These are phyloP conservation scores for Diarsia rubi DNA, from an alignment of 2,888 invertebrate genomes.

Conservation along the genomic window DNA sequence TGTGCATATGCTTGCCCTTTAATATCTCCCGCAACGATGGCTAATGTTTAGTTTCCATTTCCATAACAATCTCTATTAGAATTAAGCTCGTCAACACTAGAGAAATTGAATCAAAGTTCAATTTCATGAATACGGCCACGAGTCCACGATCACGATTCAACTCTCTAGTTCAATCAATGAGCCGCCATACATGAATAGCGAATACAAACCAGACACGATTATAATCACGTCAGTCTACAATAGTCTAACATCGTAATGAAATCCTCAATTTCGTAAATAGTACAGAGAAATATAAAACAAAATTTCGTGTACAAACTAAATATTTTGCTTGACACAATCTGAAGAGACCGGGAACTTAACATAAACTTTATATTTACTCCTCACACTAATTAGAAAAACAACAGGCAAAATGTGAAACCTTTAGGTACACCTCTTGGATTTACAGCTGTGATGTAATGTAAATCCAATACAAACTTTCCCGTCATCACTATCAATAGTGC, in stretches of 20 bases:
- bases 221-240: neutral
- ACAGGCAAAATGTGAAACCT: no score
- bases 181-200: slow-evolving; percentile 7
- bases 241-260: slow-evolving; percentile 12
- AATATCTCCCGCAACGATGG: no score
- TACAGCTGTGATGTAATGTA: neutral
- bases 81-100: neutral
- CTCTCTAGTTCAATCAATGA: slow-evolving; percentile 22
- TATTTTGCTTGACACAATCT: neutral
- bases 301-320: neutral
- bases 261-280: no score
- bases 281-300: neutral
- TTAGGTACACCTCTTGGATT: no score
- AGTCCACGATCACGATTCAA: neutral
- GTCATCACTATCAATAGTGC: neutral
- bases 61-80: slow-evolving; percentile 5
- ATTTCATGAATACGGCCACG: slow-evolving; percentile 23
- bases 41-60: neutral
- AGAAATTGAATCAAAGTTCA: slow-evolving; percentile 41
- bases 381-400: no score
- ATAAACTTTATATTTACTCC: neutral
- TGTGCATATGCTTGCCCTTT: no score
- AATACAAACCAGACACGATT: slow-evolving; percentile 12
- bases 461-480: neutral
- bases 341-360: neutral